Evolutionary conservation across 2,888 invertebrate species (phyloP), one percentile per base, ranked within the genome.

Genomic region (Sinhomidia bicolor): DNA sequence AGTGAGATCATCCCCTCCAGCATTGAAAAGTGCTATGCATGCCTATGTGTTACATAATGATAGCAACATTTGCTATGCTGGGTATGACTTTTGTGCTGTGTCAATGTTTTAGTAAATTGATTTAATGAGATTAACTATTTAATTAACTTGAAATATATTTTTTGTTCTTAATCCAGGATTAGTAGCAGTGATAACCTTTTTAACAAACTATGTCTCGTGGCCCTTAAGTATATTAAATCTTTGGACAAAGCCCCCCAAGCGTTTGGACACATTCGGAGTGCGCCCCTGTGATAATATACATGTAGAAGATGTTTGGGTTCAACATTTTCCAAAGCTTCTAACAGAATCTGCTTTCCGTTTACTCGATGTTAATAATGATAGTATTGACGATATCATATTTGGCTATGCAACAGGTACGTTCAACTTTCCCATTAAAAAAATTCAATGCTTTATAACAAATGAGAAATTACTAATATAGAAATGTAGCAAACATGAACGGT

Each of bases 361-460:
- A 89, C 94, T 95, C 29, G 97, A 97, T 93, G 95, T 97, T 0
- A 96, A 97, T 93, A 94, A 94, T 2, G 97, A 97, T 94, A 95
- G 95, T 20, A 93, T 96, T 10, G 94, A 95, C 78, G 97, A 97
- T 93, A 94, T 97, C 29, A 94, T 97, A 83, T 94, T 97, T 90
- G 97, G 97, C 89, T 97, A 96, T 93, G 96, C 96, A 82, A 96
- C 97, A 93, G 96, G 96, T 96, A 93, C 36, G 20, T n/a, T 51
- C 4, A 51, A 68, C 9, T 36, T 12, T 68, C 1, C 17, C n/a
- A n/a, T n/a, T n/a, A 26, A n/a, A 10, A 41, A 41, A 41, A 41
- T 41, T 41, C n/a, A n/a, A n/a, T n/a, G n/a, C n/a, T n/a, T n/a
- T n/a, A n/a, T n/a, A n/a, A n/a, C n/a, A n/a, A n/a, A n/a, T n/a